A percentile compares a stretch with the other conserved stretches of the same genome.
Conservation (phyloP, 2,797 vertebrate species). For the Trachops cirrhosus region DNA sequence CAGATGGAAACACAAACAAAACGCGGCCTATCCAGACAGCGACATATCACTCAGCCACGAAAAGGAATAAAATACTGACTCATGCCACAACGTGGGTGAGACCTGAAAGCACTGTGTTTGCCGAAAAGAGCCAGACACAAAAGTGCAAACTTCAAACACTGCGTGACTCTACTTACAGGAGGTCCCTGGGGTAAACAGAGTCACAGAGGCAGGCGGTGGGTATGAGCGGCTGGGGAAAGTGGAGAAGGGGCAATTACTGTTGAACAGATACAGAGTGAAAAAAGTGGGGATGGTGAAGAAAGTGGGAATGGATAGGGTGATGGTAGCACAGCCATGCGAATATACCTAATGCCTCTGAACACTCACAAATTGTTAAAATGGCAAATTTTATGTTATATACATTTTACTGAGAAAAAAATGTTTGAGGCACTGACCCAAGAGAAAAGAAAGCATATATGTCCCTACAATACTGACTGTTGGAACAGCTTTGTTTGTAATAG, state of each 20-base stretch:
- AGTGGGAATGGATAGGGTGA: background rate
- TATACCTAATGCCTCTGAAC: background rate
- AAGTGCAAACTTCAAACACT: background rate
- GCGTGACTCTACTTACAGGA: background rate
- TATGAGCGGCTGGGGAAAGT: background rate
- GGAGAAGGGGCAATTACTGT: background rate
- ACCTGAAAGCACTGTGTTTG: background rate
- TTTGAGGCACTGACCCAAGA: background rate
- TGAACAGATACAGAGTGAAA: background rate
- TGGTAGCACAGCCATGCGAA: background rate
- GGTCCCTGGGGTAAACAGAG: background rate
- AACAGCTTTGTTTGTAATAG: background rate
- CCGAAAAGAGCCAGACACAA: background rate
- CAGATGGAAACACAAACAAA: background rate
- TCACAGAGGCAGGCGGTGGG: background rate
- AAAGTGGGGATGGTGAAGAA: background rate
- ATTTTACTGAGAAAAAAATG: background rate
- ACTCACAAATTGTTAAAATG: background rate
- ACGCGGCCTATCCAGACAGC: background rate
- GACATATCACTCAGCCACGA: background rate
- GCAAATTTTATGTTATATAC: background rate
- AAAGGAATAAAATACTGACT: background rate
- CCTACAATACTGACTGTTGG: background rate
- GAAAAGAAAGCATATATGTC: background rate
- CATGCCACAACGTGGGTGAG: background rate